phyloP scores from a whole-genome alignment of 2,888 invertebrate species.

The Lordiphosa andalusiaca region DNA sequence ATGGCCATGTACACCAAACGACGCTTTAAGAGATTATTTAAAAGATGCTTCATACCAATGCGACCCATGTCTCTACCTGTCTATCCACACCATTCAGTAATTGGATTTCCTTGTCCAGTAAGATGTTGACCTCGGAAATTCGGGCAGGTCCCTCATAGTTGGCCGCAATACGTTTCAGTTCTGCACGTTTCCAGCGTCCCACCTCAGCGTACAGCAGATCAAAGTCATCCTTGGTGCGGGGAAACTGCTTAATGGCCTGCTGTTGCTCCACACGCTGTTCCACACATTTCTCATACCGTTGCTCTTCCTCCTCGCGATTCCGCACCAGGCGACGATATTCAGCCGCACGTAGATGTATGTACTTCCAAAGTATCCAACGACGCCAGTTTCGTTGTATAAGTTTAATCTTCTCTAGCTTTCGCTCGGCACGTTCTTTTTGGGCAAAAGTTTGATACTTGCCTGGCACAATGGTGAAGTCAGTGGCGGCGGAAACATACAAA shows the following conservation, averaged over 20 bases:
- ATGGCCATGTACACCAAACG: constrained; percentile 83
- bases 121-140: constrained; percentile 85
- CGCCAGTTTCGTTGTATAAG: constrained; percentile 84
- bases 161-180: constrained; percentile 84
- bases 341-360: constrained; percentile 81
- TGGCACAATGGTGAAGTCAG: constrained; percentile 84
- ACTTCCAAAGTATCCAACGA: constrained; percentile 79
- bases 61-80: constrained; percentile 73
- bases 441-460: constrained; percentile 85
- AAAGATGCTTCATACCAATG: too few relatives aligned
- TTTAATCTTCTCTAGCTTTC: constrained; percentile 82
- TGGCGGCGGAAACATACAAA: constrained; percentile 82
- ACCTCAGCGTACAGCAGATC: constrained; percentile 85
- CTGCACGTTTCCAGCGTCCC: constrained; percentile 78
- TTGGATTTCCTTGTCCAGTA: constrained; percentile 87
- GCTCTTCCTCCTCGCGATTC: constrained; percentile 69
- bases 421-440: constrained; percentile 82
- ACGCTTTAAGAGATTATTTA: constrained; percentile 62
- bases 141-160: constrained; percentile 86
- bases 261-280: constrained; percentile 81
- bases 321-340: constrained; percentile 82
- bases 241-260: constrained; percentile 85
- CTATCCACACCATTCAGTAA: constrained; percentile 83
- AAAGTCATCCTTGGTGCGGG: constrained; percentile 87
- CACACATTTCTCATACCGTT: constrained; percentile 70